Evolutionary conservation across 2,888 invertebrate genomes (phyloP).

Genomic region (Leistus spinibarbis): DNA sequence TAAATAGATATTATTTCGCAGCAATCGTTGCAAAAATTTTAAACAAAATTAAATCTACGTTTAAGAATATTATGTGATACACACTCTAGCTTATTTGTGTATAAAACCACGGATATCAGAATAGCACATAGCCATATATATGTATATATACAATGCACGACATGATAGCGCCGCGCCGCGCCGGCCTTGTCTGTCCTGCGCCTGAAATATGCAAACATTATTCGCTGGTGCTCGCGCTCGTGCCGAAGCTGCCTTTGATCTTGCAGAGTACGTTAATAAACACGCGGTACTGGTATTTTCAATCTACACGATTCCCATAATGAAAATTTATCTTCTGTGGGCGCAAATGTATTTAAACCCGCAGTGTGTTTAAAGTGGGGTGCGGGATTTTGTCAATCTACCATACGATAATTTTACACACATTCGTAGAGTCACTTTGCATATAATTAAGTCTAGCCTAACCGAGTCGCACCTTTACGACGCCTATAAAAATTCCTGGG

Average conservation of each 20-base stretch:
- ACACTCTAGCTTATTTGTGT: not conserved
- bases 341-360: not conserved
- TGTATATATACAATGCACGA: not conserved
- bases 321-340: slow-evolving; percentile 31
- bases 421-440: not conserved
- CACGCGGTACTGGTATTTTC: slow-evolving; percentile 13
- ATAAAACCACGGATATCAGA: not conserved
- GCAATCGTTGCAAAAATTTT: no score
- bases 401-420: not conserved
- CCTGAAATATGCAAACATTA: not conserved
- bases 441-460: not conserved
- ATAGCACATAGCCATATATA: not conserved
- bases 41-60: no score
- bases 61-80: no score
- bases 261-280: not conserved
- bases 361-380: not conserved
- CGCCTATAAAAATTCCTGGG: not conserved
- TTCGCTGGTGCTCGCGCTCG: not conserved
- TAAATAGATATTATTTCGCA: no score
- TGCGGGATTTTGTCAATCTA: not conserved
- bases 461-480: not conserved
- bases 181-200: not conserved
- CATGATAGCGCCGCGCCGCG: no score
- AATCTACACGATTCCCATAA: slow-evolving; percentile 18
- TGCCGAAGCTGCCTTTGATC: not conserved